A percentile compares a stretch with the other conserved stretches of the same genome.
Evolutionary conservation across 2,113 vertebrate genomes (phyloP).

Genomic region (Alexandromys fortis): DNA sequence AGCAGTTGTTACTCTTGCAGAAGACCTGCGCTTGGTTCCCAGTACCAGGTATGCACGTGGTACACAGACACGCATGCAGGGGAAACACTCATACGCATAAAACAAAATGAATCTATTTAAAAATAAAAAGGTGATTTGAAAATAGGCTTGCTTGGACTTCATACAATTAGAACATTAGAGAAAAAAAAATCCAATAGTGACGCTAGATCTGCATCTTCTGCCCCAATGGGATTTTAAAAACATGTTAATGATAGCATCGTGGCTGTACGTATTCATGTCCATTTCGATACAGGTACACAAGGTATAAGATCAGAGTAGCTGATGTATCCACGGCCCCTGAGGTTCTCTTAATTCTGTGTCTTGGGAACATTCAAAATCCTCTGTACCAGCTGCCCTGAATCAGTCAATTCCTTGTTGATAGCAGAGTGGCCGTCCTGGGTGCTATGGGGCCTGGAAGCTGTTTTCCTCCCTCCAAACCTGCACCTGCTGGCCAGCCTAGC

Average conservation of each 20-base stretch:
- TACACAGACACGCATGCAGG: background rate
- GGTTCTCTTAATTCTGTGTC: background rate
- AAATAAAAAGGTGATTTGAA: background rate
- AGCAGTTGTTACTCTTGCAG: background rate
- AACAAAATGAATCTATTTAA: background rate
- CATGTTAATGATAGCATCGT: background rate
- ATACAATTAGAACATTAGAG: background rate
- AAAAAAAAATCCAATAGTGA: background rate
- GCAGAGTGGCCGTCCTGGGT: background rate
- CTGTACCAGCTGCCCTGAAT: background rate
- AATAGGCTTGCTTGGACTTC: background rate
- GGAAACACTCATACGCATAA: background rate
- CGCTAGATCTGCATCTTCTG: background rate
- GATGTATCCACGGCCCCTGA: background rate
- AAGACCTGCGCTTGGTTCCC: background rate
- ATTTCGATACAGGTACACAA: background rate
- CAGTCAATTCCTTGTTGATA: background rate
- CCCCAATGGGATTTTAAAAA: background rate
- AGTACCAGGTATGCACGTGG: background rate
- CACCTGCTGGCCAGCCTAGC: background rate
- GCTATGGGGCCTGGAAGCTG: background rate
- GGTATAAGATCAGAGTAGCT: no score
- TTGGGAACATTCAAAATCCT: background rate
- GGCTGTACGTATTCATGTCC: no score
- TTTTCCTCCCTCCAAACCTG: background rate